Evolutionary conservation across 1,140 invertebrate genomes (phyloP).

Genomic region (Drosophila orena): DNA sequence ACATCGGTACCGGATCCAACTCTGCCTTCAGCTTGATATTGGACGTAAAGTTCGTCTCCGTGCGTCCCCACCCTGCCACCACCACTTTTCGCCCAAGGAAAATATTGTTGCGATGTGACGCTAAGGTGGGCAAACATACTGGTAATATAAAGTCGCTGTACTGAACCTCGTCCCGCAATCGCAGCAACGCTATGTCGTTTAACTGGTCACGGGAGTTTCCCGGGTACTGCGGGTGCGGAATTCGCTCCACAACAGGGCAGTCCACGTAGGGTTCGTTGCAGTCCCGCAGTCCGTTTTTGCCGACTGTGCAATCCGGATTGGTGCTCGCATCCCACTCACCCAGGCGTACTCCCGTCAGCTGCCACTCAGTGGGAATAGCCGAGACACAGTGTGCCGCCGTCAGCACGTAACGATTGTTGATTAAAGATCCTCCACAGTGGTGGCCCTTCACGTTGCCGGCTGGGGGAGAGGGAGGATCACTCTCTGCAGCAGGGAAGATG

Average conservation of each 20-base stretch:
- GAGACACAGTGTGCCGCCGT: constrained; percentile 92
- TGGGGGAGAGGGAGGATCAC: neutral
- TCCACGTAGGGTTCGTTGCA: constrained; percentile 86
- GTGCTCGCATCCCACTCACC: constrained; percentile 88
- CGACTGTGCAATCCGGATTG: constrained; percentile 86
- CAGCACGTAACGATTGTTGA: constrained; percentile 88
- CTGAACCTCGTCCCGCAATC: constrained; percentile 86
- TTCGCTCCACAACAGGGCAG: constrained; percentile 86
- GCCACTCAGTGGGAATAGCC: constrained; percentile 80
- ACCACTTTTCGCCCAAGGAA: constrained; percentile 86
- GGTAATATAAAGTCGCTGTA: constrained; percentile 88
- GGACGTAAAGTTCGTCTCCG: constrained; percentile 86
- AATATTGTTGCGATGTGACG: constrained; percentile 72
- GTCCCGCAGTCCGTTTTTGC: constrained; percentile 64
- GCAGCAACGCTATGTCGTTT: constrained; percentile 90
- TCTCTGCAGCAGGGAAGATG: too few relatives aligned
- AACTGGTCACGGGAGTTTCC: constrained; percentile 85
- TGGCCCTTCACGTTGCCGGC: constrained; percentile 71
- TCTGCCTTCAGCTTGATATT: constrained; percentile 66
- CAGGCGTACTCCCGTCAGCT: constrained; percentile 86
- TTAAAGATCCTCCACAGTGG: constrained; percentile 89
- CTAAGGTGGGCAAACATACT: constrained; percentile 89
- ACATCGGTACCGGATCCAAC: constrained; percentile 41
- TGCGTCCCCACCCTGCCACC: constrained; percentile 93
- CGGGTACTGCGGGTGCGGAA: constrained; percentile 88